Evolutionary conservation across 2,888 invertebrate species (phyloP), one percentile per base, ranked within the genome.

Genomic region (Sarcophaga rosellei): DNA sequence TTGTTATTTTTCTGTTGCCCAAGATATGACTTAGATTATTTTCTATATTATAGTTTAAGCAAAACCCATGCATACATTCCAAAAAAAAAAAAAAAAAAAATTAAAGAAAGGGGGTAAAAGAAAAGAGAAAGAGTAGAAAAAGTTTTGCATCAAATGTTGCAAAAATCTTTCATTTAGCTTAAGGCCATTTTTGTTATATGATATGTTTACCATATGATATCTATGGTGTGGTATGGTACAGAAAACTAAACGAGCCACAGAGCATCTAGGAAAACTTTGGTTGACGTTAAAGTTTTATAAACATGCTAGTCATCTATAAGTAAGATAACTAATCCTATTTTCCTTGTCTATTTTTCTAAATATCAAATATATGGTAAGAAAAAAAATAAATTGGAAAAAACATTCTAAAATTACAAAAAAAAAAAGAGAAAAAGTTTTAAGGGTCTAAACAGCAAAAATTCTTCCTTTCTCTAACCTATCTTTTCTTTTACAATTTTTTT

Each of bases 261-360:
- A 45, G 45, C 21, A 66, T 61, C 45, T 72, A 81, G 86, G 35
- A 74, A 86, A 86, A 86, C 77, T 86, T 81, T 68, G 65, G 81
- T 78, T 86, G 86, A 86, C 77, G 84, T 84, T 81, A 79, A 84
- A 86, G 74, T 84, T 86, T 84, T 74, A 81, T 79, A 84, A 86
- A 81, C 66, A 84, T 84, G n/a, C 65, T 68, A 63, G 63, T 57
- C 81, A 73, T 66, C 62, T 63, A 10, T 12, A 47, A 61, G n/a
- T 12, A 75, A 80, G 70, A 79, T 80, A 80, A 84, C 79, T 84
- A 84, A 84, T 80, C 84, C 84, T 72, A 75, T 75, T 75, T 84
- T 61, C 61, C 45, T 78, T 73, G 65, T 77, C 72, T 66, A 77
- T 82, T 82, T 82, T 72, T 77, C 66, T 77, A 77, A 70, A 76